These are phyloP conservation scores for Xerus inauris DNA, from an alignment of 2,113 vertebrate genomes.

Conservation along the genomic window DNA sequence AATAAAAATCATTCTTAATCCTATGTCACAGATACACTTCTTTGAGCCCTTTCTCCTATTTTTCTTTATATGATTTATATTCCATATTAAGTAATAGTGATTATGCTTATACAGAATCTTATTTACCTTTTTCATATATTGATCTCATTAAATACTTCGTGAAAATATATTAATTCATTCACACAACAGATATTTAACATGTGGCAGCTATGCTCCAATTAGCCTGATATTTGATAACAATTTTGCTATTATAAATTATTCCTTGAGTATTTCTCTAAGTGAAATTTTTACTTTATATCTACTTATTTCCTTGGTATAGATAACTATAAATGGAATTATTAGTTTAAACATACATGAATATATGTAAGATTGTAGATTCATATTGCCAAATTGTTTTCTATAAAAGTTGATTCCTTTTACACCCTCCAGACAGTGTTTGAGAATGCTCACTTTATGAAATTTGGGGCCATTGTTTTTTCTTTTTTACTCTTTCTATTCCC, in stretches of 20 bases:
- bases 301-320: neutral
- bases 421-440: neutral
- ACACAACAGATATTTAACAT: constrained; percentile 36
- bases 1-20: constrained; percentile 52
- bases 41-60: neutral
- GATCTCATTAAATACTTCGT: constrained; percentile 22
- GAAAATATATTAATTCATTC: neutral
- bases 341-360: neutral
- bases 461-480: neutral
- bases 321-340: neutral
- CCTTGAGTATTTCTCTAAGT: constrained; percentile 7
- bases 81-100: constrained; percentile 18
- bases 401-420: neutral
- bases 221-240: neutral
- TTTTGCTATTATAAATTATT: constrained; percentile 37
- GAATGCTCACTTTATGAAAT: constrained; percentile 19
- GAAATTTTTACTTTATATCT: neutral
- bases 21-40: neutral
- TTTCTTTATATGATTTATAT: constrained; percentile 33
- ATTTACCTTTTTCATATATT: constrained; percentile 20
- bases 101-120: constrained; percentile 19
- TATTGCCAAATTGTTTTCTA: constrained; percentile 21
- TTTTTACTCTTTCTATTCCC: neutral
- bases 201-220: neutral
- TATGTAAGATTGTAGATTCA: constrained; percentile 38